Percentiles rank a stretch among this genome's conserved stretches.
Conservation (phyloP, 2,113 vertebrate species). For the Trogon surrucura region DNA sequence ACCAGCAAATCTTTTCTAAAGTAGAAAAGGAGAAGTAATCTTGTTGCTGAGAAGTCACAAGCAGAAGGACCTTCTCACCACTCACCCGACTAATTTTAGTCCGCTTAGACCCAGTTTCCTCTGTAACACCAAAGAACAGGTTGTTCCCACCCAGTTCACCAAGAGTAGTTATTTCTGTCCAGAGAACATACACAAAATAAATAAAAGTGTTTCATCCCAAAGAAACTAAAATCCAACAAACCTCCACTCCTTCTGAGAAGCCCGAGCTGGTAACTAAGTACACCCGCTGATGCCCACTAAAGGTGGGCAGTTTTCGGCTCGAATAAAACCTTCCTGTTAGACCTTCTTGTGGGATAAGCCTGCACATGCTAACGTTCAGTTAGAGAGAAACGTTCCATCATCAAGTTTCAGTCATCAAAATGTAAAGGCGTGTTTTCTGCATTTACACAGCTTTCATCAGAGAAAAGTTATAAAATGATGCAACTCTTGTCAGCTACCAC, state of each 20-base stretch:
- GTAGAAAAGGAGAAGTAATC: background rate
- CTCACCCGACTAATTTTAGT: background rate
- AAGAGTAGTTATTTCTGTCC: background rate
- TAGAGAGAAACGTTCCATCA: background rate
- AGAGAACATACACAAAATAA: background rate
- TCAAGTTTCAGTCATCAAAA: background rate
- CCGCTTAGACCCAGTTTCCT: background rate
- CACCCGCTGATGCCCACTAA: fast-evolving
- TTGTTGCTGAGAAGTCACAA: background rate
- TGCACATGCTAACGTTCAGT: too few relatives aligned
- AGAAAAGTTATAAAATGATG: background rate
- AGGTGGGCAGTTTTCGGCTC: fast-evolving
- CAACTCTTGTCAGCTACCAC: background rate
- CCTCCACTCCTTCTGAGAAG: fast-evolving
- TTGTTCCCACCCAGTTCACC: background rate
- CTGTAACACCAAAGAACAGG: background rate
- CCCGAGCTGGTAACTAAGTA: too few relatives aligned
- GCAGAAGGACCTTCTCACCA: background rate
- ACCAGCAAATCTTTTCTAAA: background rate
- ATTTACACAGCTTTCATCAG: background rate
- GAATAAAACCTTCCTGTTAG: background rate
- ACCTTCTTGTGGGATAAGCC: background rate
- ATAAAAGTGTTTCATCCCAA: fast-evolving
- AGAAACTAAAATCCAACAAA: background rate
- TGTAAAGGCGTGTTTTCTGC: background rate